A percentile compares a stretch with the other conserved stretches of the same genome.
Conservation (phyloP, 1,140 invertebrate species). For the Drosophila triauraria region DNA sequence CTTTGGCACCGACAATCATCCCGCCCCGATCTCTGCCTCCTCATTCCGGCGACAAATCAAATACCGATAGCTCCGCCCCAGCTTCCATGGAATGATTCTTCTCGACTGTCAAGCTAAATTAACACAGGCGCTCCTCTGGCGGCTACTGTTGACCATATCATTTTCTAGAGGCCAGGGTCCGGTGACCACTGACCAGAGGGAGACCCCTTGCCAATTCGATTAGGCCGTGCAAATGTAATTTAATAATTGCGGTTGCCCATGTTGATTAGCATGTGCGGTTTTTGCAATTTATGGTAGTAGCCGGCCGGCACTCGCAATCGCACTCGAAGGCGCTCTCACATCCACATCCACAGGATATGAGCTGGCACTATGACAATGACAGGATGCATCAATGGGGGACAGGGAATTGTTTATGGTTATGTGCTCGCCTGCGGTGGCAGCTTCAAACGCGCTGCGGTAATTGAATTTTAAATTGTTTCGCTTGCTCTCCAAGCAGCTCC, state of each 20-base stretch:
- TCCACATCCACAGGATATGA: conserved; percentile 72
- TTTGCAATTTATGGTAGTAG: conserved; percentile 61
- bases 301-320: conserved; percentile 15
- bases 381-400: conserved; percentile 52
- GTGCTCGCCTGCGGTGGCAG: conserved; percentile 62
- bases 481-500: conserved; percentile 16
- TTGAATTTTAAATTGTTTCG: conserved; percentile 78
- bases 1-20: conserved; percentile 31
- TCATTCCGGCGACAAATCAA: conserved; percentile 47
- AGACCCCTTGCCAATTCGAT: conserved; percentile 59
- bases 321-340: background rate
- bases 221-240: conserved; percentile 75
- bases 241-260: conserved; percentile 77
- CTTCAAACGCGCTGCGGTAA: conserved; percentile 67
- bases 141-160: conserved; percentile 38
- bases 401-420: conserved; percentile 52
- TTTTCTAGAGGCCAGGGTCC: background rate
- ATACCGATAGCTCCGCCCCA: conserved; percentile 35
- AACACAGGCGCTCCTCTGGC: conserved; percentile 15
- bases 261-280: conserved; percentile 82
- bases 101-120: conserved; percentile 40
- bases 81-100: conserved; percentile 2
- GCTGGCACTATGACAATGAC: conserved; percentile 55
- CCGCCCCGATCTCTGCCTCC: conserved; percentile 28
- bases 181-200: background rate